Base-by-base conservation (phyloP, 2,113 vertebrate genomes). In the Periophthalmus modestus region DNA sequence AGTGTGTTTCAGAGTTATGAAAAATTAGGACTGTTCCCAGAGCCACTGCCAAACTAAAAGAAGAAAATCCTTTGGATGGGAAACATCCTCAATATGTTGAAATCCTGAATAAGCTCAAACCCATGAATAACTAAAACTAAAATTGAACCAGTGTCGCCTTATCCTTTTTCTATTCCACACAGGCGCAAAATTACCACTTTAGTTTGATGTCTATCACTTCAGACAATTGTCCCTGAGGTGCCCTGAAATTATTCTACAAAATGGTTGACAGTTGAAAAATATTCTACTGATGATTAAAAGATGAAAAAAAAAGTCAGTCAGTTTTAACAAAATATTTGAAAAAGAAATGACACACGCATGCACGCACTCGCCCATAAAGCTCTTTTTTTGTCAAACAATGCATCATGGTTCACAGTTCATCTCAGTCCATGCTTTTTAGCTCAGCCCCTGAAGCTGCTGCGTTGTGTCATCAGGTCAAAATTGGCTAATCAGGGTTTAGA, bases 401-500 rank as follows among this genome's bases (percentile, higher is more conserved):
- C 55, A 12, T 58, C 21, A 58, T 58, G 21, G 28, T 28, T 28
- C 28, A 28, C 3, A 3, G 55, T 58, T 58, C 21, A 58, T 21
- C n/a, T 28, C 58, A 61, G 58, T 61, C 5, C 24, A 61, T 33
- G 13, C 79, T 82, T 73, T 88, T 85, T 87, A 89, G 86, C 78
- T 72, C 55, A 0, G 68, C 28, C 66, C 81, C 79, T 84, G 77
- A 70, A 79, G 75, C 54, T 63, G 69, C 83, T 88, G 85, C 80
- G 75, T 73, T 75, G 81, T 75, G 75, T 72, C 84, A 90, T 87
- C 85, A 85, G 82, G 85, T 88, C 70, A 85, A 85, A 80, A 78
- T 75, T 74, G 72, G 79, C 83, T 88, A 87, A 88, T 90, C 83
- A 88, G 71, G 87, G 88, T 84, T 85, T 78, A 74, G 75, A 74